Evolutionary conservation across 2,888 invertebrate species (phyloP).

Genomic region (Chalcis sispes): DNA sequence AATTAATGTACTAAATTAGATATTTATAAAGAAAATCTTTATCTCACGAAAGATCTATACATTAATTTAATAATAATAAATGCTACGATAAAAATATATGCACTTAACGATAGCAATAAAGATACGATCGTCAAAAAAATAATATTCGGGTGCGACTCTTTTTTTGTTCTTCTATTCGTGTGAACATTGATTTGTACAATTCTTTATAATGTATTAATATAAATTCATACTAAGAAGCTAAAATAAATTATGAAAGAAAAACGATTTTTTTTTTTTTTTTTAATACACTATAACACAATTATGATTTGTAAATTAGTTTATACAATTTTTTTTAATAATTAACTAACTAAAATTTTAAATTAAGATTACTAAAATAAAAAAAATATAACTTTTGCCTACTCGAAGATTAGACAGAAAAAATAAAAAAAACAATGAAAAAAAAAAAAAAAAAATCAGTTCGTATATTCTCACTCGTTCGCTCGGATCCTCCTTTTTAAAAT

Average conservation of each 20-base stretch:
- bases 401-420: constrained; percentile 42
- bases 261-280: too few relatives aligned
- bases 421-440: constrained; percentile 43
- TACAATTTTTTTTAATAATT: constrained; percentile 53
- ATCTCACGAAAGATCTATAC: not conserved
- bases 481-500: constrained; percentile 38
- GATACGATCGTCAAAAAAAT: constrained; percentile 28
- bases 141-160: constrained; percentile 44
- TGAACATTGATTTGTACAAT: constrained; percentile 57
- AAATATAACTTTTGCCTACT: constrained; percentile 47
- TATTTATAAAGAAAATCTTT: too few relatives aligned
- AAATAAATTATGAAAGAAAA: constrained; percentile 55
- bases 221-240: constrained; percentile 51
- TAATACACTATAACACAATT: constrained; percentile 56
- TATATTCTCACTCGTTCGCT: constrained; percentile 56
- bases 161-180: constrained; percentile 52
- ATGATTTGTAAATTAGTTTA: constrained; percentile 48
- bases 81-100: constrained; percentile 5
- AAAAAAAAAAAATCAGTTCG: constrained; percentile 52
- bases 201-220: constrained; percentile 53
- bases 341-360: constrained; percentile 53
- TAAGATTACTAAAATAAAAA: constrained; percentile 40
- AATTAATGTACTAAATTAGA: too few relatives aligned
- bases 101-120: constrained; percentile 29
- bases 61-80: not conserved